These are phyloP conservation scores for Zophobas morio DNA, from an alignment of 1,140 invertebrate species.

Conservation along the genomic window DNA sequence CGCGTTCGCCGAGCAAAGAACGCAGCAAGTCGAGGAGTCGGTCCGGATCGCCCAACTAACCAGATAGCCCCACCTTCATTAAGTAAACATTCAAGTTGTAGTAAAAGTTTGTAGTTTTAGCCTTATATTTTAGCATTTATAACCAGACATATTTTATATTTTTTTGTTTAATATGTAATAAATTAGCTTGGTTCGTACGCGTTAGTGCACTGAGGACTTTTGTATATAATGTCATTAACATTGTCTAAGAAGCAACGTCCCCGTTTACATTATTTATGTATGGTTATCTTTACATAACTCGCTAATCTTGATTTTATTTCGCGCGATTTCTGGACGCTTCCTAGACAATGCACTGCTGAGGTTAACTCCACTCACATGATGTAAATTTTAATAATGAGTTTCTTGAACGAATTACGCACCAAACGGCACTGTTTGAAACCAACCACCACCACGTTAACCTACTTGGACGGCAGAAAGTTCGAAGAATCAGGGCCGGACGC, in stretches of 20 bases:
- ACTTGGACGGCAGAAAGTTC: constrained; percentile 72
- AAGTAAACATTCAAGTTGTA: neutral
- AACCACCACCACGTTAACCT: constrained; percentile 76
- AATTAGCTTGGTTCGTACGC: too few relatives aligned
- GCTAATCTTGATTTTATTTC: too few relatives aligned
- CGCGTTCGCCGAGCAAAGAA: constrained; percentile 52
- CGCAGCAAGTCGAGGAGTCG: constrained; percentile 49
- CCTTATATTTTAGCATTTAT: constrained; percentile 14
- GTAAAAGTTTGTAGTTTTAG: constrained; percentile 1
- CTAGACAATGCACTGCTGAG: too few relatives aligned
- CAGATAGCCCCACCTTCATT: too few relatives aligned
- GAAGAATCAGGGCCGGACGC: constrained; percentile 66
- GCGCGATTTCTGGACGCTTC: too few relatives aligned
- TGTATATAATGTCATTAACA: neutral
- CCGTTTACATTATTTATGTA: too few relatives aligned
- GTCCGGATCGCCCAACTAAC: constrained; percentile 52
- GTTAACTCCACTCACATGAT: too few relatives aligned
- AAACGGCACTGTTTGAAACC: constrained; percentile 73
- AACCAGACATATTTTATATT: neutral
- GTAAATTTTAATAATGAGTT: constrained; percentile 72
- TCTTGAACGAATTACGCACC: constrained; percentile 73
- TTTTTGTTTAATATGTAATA: neutral
- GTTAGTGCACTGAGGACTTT: neutral
- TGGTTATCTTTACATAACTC: too few relatives aligned
- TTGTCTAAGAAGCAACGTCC: too few relatives aligned